Evolutionary conservation across 2,888 invertebrate species (phyloP), one percentile per base, ranked within the genome.

Genomic region (Dasysyrphus albostriatus): DNA sequence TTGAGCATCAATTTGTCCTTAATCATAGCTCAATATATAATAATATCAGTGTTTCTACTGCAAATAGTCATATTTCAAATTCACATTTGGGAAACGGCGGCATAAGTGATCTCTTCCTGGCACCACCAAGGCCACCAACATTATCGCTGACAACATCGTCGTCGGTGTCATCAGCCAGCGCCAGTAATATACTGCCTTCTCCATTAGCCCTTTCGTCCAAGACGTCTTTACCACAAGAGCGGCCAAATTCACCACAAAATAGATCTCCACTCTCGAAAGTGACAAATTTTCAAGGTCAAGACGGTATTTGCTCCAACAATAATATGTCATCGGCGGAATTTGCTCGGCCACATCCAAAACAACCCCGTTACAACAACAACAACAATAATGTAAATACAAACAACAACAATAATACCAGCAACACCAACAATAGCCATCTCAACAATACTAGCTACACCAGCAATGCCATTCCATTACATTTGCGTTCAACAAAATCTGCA

Each of bases 291-390:
- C 88, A 84, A 82, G 87, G 75, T 83, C 88, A 88, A 83, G 82
- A 81, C 54, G 72, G 75, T 75, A 82, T 63, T 82, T 77, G 85
- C 73, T n/a, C 69, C 61, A 76, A 81, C 85, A 84, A 87, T 49
- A 67, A 67, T 77, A 90, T 89, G 90, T 89, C 89, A 75, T 89
- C 89, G 44, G 83, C 89, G 12, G 90, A 90, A 88, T 90, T 91
- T 88, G 89, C 89, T 12, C 88, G 89, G 51, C 91, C 90, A 65
- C 90, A 90, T 87, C 91, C 90, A 42, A 90, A 90, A 70, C 90
- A 90, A 69, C 89, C 89, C 51, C 88, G 89, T 44, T 89, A 74
- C 51, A 85, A 56, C 67, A 82, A 74, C 19, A 59, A 39, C 24
- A 24, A 42, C n/a, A 61, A 73, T 49, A 88, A 74, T 61, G 83